These are phyloP conservation scores for Ibidorhyncha struthersii DNA, from an alignment of 2,113 vertebrate species.

Conservation along the genomic window DNA sequence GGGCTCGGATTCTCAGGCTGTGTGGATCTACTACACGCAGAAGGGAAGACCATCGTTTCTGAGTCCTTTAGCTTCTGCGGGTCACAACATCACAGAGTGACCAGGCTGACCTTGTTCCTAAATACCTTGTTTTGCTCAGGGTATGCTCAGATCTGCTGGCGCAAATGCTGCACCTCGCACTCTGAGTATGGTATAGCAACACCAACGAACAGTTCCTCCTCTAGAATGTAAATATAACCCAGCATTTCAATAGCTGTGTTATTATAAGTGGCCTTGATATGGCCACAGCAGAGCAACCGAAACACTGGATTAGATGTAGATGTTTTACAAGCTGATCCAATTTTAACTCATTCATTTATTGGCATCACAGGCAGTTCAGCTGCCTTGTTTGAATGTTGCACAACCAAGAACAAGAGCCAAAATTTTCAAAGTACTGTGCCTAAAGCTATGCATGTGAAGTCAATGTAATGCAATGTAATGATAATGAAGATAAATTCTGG, in stretches of 20 bases:
- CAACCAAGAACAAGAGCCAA: neutral
- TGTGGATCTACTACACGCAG: neutral
- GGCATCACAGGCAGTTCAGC: neutral
- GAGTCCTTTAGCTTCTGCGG: neutral
- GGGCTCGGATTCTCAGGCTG: neutral
- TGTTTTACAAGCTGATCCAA: neutral
- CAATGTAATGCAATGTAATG: neutral
- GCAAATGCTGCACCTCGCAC: neutral
- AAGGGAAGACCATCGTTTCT: neutral
- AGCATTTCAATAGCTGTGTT: neutral
- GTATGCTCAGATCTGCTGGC: neutral
- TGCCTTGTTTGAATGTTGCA: neutral
- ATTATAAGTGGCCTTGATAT: neutral
- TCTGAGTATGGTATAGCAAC: neutral
- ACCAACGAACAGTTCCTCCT: neutral
- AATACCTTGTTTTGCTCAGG: neutral
- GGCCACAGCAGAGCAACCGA: neutral
- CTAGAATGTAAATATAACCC: neutral
- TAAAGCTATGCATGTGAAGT: neutral
- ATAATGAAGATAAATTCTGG: neutral
- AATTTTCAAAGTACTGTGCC: neutral
- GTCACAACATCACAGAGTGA: rapidly evolving
- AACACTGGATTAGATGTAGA: neutral
- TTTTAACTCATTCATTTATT: conserved; percentile 37
- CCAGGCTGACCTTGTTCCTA: neutral